Evolutionary conservation across 1,140 invertebrate genomes (phyloP), one percentile per base, ranked within the genome.

Genomic region (Nymphalis io): DNA sequence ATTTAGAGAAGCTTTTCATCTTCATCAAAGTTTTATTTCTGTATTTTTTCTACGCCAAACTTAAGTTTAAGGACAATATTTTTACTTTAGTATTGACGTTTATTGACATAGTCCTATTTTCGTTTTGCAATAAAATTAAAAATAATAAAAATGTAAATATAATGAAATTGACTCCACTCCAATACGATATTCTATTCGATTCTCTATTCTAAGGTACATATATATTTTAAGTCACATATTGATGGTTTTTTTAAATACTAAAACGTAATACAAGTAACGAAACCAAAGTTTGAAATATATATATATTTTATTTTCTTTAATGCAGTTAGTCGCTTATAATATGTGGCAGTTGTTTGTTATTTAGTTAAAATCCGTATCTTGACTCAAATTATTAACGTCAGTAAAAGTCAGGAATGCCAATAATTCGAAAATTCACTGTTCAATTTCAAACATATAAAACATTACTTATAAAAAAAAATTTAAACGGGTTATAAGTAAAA

Each of bases 311-410:
- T 12, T 8, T 51, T 51, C 16, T 20, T 20, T 6, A 20, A 51
- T 51, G 46, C 46, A 51, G n/a, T 46, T 51, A 18, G 11, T 21
- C 46, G 46, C 46, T n/a, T 51, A 51, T 51, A 51, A 20, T 51
- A 51, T 46, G 16, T 51, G 46, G 46, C 46, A 51, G 46, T 51
- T 51, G 12, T 51, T n/a, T 18, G 46, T 48, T 48, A 48, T 48
- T 20, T 48, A n/a, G 46, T 48, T 48, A 48, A 48, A 48, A 48
- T 48, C 46, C 18, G 46, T 20, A 48, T 18, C 46, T 48, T 48
- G 16, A 48, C 46, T 20, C 18, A 16, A 48, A 20, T 48, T 48
- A 0, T 20, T 51, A 51, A 51, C 46, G 10, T 51, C 46, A 18
- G 46, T 51, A 51, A 4, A 46, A n/a, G 42, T 13, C 40, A n/a